Evolutionary conservation across 2,113 vertebrate species (phyloP), one percentile per base, ranked within the genome.

Genomic region (Vulpes ferrilata): DNA sequence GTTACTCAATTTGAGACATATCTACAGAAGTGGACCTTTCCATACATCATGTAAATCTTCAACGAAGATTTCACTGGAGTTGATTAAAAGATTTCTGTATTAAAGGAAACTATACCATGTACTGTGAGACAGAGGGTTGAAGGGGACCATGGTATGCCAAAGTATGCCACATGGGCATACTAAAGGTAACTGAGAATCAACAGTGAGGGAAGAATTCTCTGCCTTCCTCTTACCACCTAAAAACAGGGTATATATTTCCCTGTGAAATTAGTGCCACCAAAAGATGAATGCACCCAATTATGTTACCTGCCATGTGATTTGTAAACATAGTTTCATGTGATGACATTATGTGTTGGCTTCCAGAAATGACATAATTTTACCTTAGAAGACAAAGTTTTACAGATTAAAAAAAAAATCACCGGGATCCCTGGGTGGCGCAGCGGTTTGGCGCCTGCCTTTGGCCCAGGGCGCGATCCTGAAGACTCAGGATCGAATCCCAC

Each of bases 61-160:
- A 91, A 81, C 80, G 38, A 91, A 91, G 53, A 81, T 57, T 81
- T 81, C 62, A 69, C 25, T 69, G n/a, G 35, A 32, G 7, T 22
- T 69, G n/a, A 81, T 91, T 81, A 57, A 91, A 69, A 67, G n/a
- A 81, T 81, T 81, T 30, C n/a, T 80, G 51, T 69, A 81, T 81
- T 69, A 35, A 57, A 90, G 60, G 55, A 80, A 80, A 53, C 53
- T 57, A 69, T 67, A 57, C 51, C 76, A 81, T 32, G 51, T 55
- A 81, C 48, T 57, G 20, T 38, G 48, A 81, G 60, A 57, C 0
- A 90, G 71, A 35, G 11, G 38, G 43, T 27, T 79, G 13, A 79
- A 79, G 59, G 30, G 19, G 53, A 35, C 35, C 79, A 81, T 53
- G 32, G 53, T 20, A 90, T 25, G 23, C 48, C 51, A 80, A 71